Base-by-base conservation (phyloP, 2,888 invertebrate species). In the Folsomia candida region DNA sequence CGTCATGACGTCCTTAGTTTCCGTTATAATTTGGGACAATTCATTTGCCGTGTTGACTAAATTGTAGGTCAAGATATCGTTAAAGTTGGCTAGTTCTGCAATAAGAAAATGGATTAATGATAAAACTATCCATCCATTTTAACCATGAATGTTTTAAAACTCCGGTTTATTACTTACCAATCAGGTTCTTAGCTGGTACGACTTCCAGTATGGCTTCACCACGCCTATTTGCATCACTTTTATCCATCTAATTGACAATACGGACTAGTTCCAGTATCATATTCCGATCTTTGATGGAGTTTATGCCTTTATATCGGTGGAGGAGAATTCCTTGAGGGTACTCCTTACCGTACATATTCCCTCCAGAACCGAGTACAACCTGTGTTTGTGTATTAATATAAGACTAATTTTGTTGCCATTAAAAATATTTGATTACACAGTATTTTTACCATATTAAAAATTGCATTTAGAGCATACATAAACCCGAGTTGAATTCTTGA, bases 21-120 rank as follows among this genome's bases (percentile, higher is more conserved):
- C 28, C n/a, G 20, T 18, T 6, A 62, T 26, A 28, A 62, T 62
- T 28, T 62, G 27, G 20, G 26, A 26, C 20, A 62, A 29, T 27
- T 62, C 6, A 2, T 27, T 9, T 6, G 62, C 27, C 11, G 62
- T 62, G 28, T 62, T 62, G 29, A 27, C 20, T 2, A 62, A n/a
- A 62, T 62, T 62, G 27, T 62, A 62, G 3, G 2, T 22, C 20
- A 62, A 28, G 11, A 65, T 51, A 25, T 61, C 25, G 29, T 68
- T 18, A 61, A 29, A 59, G 25, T 24, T 24, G 22, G 4, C 6
- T n/a, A 62, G 29, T 14, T 29, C 62, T 62, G 37, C n/a, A n/a
- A n/a, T n/a, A n/a, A n/a, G n/a, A n/a, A n/a, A n/a, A 37, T 37
- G 14, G 14, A 37, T 37, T 37, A 14, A 14, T 14, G 37, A 37